phyloP scores from a whole-genome alignment of 2,888 invertebrate genomes.

The Torymus aiolomorphi region DNA sequence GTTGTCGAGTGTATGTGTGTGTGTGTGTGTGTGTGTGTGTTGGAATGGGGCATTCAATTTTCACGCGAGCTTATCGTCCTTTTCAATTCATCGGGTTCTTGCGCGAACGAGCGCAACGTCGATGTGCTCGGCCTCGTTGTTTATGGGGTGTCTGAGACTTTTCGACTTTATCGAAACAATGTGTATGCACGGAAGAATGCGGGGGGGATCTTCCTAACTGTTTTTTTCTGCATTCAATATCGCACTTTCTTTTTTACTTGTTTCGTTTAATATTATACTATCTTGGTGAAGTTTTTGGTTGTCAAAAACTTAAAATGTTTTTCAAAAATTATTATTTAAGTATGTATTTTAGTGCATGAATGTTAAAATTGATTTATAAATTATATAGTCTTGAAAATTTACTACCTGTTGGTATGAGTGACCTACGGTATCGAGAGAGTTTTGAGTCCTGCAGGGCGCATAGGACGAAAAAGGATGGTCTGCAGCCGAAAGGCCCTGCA shows the following conservation, averaged over 20 bases:
- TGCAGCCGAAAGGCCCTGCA: constrained; percentile 33
- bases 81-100: constrained; percentile 58
- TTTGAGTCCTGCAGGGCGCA: constrained; percentile 28
- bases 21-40: background rate
- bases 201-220: too few relatives aligned
- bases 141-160: constrained; percentile 42
- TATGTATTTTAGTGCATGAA: too few relatives aligned
- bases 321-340: too few relatives aligned
- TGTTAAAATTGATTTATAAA: too few relatives aligned
- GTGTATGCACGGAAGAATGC: background rate
- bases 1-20: background rate
- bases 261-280: background rate
- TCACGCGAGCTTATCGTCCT: constrained; percentile 57
- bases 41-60: constrained; percentile 53
- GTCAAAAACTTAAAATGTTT: too few relatives aligned
- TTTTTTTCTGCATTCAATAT: background rate
- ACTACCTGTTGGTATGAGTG: constrained; percentile 24
- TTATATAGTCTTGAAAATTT: too few relatives aligned
- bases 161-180: constrained; percentile 51
- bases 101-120: background rate
- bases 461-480: constrained; percentile 55
- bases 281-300: too few relatives aligned
- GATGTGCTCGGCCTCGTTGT: constrained; percentile 31
- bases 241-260: background rate
- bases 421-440: constrained; percentile 55